These are phyloP conservation scores for Porites divaricata DNA, from an alignment of 92 coral and sea anemone genomes.

Conservation along the genomic window DNA sequence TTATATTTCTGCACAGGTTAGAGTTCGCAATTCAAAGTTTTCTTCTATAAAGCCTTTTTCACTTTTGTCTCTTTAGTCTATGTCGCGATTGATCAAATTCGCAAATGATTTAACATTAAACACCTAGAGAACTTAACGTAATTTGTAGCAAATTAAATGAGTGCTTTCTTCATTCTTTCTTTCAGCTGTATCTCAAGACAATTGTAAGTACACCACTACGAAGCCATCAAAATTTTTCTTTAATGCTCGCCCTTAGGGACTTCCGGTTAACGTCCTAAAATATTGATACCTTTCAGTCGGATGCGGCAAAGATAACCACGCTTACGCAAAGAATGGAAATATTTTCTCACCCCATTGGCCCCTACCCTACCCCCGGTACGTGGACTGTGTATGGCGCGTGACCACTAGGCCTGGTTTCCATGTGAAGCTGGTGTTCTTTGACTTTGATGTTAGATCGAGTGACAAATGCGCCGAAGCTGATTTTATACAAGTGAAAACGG, in stretches of 20 bases:
- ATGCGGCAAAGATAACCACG: constrained; percentile 50
- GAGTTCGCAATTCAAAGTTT: no score
- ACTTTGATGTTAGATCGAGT: constrained; percentile 50
- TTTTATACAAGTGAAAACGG: constrained; percentile 59
- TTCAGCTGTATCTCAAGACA: constrained; percentile 42
- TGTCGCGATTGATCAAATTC: no score
- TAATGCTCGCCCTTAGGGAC: no score
- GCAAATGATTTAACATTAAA: no score
- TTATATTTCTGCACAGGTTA: no score
- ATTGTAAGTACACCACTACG: constrained; percentile 9
- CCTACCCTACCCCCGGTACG: constrained; percentile 67
- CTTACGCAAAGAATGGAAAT: constrained; percentile 55
- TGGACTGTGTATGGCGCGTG: constrained; percentile 70
- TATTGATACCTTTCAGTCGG: constrained; percentile 36
- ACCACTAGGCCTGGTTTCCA: constrained; percentile 40
- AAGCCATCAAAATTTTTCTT: no score
- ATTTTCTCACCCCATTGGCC: constrained; percentile 75
- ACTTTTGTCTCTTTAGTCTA: no score
- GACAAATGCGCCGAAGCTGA: constrained; percentile 40
- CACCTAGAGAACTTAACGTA: no score
- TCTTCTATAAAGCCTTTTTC: no score
- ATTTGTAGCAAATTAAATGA: neutral
- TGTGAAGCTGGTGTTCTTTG: constrained; percentile 61
- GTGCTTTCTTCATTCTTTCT: neutral
- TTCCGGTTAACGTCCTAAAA: neutral